Evolutionary conservation across 2,113 vertebrate genomes (phyloP).

Genomic region (Piprites chloris): DNA sequence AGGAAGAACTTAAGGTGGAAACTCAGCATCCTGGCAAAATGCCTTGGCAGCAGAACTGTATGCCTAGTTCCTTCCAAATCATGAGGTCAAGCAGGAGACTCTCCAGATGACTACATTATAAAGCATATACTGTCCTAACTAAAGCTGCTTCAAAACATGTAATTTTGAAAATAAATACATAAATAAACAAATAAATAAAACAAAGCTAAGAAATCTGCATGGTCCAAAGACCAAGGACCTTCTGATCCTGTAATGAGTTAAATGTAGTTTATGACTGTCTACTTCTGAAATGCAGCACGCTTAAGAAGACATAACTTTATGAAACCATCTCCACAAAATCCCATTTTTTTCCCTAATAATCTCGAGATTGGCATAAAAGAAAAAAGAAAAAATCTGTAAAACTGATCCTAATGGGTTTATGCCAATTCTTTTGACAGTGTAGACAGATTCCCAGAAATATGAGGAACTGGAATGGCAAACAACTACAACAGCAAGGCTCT

Average conservation of each 20-base stretch:
- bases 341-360: neutral
- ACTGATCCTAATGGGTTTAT: neutral
- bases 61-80: rapidly evolving
- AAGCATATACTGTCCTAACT: neutral
- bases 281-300: neutral
- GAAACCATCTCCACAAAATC: neutral
- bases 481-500: neutral
- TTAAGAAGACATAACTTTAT: neutral
- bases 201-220: neutral
- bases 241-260: neutral
- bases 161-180: neutral
- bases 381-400: neutral
- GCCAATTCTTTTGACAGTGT: neutral
- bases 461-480: neutral
- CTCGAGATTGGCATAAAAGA: neutral
- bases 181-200: neutral
- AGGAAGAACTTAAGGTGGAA: neutral
- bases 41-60: neutral
- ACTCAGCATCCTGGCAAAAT: neutral
- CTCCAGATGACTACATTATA: neutral
- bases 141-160: neutral
- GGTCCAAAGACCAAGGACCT: neutral
- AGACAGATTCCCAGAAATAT: neutral
- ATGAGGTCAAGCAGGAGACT: neutral
- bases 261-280: neutral